Base-by-base conservation (phyloP, 2,888 invertebrate genomes). In the Leucoma salicis region DNA sequence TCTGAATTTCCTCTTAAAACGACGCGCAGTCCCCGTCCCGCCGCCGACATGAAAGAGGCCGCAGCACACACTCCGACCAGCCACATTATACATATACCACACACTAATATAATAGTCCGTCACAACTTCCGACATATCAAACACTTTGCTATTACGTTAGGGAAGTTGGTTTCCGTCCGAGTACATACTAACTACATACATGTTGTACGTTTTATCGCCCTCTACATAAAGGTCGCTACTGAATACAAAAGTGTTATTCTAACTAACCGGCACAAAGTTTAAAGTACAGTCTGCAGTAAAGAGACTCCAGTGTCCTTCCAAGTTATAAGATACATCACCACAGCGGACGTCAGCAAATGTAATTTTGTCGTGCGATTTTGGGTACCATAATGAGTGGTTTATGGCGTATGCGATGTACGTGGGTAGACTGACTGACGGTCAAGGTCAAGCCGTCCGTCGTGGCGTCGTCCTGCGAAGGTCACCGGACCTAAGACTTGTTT, bases 51-150 rank as follows among this genome's bases (percentile, higher is more conserved):
- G 56, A 60, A 60, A 43, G 51, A 57, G 60, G 57, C n/a, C n/a
- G n/a, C 49, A 57, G 47, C 43, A 36, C n/a, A 59, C 52, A 65
- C 64, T 59, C 66, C 57, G 39, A 42, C 46, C 31, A 35, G 15
- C 8, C 28, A 14, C 31, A 34, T 13, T 33, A 11, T 48, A 57
- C 42, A 16, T n/a, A 15, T n/a, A 31, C 16, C 8, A 16, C 8
- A n/a, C 15, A n/a, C n/a, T n/a, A n/a, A n/a, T n/a, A n/a, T 46
- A 47, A 27, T 39, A 42, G 56, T 70, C 70, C 66, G 66, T 74
- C 74, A 61, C 52, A 68, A 65, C 73, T 74, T 74, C 74, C 74
- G 66, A 70, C 62, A 65, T 70, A 73, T 71, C 66, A 69, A 64
- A 57, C 65, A 61, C 69, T 71, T 61, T 44, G 49, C 69, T 69